Conservation (phyloP, 2,888 invertebrate species). For the Cistogaster globosa region DNA sequence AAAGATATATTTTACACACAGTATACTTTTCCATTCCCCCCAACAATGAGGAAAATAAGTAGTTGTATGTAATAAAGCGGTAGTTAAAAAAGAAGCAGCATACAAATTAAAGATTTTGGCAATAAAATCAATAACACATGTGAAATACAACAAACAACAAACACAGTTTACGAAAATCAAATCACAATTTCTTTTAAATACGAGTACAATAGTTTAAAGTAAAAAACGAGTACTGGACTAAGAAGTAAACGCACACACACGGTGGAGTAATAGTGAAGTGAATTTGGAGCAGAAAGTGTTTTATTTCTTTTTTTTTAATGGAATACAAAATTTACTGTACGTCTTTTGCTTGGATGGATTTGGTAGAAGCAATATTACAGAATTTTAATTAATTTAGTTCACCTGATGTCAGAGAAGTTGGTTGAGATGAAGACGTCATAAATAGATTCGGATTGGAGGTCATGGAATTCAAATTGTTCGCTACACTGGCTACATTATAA, state of each 20-base stretch:
- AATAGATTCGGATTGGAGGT: slow-evolving; percentile 60
- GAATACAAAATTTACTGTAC: slow-evolving; percentile 31
- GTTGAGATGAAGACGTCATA: slow-evolving; percentile 64
- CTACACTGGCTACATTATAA: slow-evolving; percentile 57
- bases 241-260: slow-evolving; percentile 24
- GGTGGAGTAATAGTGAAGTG: slow-evolving; percentile 33
- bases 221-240: slow-evolving; percentile 23
- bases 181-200: slow-evolving; percentile 14
- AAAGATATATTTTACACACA: not conserved
- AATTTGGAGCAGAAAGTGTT: slow-evolving; percentile 40
- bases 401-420: slow-evolving; percentile 74
- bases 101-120: slow-evolving; percentile 28
- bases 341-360: not conserved
- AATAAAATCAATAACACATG: not conserved
- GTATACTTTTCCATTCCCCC: not conserved
- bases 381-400: slow-evolving; percentile 63
- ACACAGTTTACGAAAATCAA: slow-evolving; percentile 25
- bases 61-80: slow-evolving; percentile 5
- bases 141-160: slow-evolving; percentile 41
- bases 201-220: not conserved
- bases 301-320: slow-evolving; percentile 16
- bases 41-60: slow-evolving; percentile 29
- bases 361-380: slow-evolving; percentile 20
- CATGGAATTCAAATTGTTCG: slow-evolving; percentile 66
- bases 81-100: slow-evolving; percentile 34